Evolutionary conservation across 2,888 invertebrate species (phyloP), one percentile per base, ranked within the genome.

Genomic region (Chrysina gloriosa): DNA sequence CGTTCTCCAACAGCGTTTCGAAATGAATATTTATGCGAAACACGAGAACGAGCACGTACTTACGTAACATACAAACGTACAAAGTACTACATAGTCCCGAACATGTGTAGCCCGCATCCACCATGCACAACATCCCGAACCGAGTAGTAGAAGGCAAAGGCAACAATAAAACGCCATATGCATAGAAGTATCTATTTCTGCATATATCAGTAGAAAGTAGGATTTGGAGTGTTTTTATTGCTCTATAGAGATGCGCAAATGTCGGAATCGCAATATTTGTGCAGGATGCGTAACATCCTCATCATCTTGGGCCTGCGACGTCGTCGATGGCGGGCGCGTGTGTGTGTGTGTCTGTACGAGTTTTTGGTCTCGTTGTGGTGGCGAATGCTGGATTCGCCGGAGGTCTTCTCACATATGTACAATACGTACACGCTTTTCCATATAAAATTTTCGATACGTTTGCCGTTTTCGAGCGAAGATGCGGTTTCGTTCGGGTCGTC

Each of bases 181-280:
- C 70, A 72, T 69, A 72, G 72, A 76, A 77, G 75, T 74, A 74
- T 75, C 76, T 74, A 74, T 75, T 76, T 74, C 74, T 73, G 74
- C 75, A 74, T 76, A 77, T 76, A 76, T 76, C 76, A 74, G 74
- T 71, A 74, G 72, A 74, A 74, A 72, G 72, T 72, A 75, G 74
- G 75, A 74, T 75, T 75, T 58, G 70, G 69, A 70, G 72, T 74
- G 77, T 75, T 77, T 77, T 78, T 77, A 77, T 77, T 67, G 74
- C 72, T 68, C 71, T 70, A 65, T 71, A 69, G 74, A 75, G 74
- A 76, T 73, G 76, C 73, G 74, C 75, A 74, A 77, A 77, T 74
- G 76, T 72, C 77, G 73, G 71, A 74, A 74, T 74, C 72, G 70
- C 72, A 74, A 76, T 77, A 77, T 78, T 77, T 77, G 75, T 75